A percentile compares a stretch with the other conserved stretches of the same genome.
phyloP scores from a whole-genome alignment of 2,888 invertebrate species.

The Gymnoscelis rufifasciata region DNA sequence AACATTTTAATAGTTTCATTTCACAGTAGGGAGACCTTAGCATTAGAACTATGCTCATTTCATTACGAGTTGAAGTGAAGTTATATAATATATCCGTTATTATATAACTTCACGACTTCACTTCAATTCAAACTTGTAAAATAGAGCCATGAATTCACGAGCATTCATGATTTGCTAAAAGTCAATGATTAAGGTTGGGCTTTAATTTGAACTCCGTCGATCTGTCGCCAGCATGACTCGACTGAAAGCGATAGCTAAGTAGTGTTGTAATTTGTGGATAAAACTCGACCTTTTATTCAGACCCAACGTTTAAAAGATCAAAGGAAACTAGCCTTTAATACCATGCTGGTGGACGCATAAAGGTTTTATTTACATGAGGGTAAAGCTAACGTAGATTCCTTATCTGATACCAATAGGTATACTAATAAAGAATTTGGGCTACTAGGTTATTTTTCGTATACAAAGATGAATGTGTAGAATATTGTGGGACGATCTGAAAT shows the following conservation, averaged over 20 bases:
- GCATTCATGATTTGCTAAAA: neutral
- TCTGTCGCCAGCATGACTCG: neutral
- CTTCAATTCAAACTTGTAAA: too few relatives aligned
- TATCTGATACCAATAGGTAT: too few relatives aligned
- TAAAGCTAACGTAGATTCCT: too few relatives aligned
- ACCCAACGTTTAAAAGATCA: neutral
- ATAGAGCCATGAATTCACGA: neutral
- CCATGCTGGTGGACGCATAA: neutral
- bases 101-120: too few relatives aligned
- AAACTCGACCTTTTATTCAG: neutral
- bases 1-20: neutral
- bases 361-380: neutral
- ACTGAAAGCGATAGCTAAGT: neutral
- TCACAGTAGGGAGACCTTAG: slow-evolving; percentile 4
- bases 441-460: too few relatives aligned
- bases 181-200: neutral
- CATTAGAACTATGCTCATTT: too few relatives aligned
- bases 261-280: neutral
- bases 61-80: slow-evolving; percentile 5
- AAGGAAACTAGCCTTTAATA: neutral
- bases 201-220: neutral
- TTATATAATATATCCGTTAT: slow-evolving; percentile 3
- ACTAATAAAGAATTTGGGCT: too few relatives aligned
- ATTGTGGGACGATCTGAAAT: slow-evolving; percentile 5
- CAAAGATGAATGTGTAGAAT: too few relatives aligned